These are phyloP conservation scores for Drosophila mettleri DNA, from an alignment of 2,888 invertebrate genomes.

Conservation along the genomic window DNA sequence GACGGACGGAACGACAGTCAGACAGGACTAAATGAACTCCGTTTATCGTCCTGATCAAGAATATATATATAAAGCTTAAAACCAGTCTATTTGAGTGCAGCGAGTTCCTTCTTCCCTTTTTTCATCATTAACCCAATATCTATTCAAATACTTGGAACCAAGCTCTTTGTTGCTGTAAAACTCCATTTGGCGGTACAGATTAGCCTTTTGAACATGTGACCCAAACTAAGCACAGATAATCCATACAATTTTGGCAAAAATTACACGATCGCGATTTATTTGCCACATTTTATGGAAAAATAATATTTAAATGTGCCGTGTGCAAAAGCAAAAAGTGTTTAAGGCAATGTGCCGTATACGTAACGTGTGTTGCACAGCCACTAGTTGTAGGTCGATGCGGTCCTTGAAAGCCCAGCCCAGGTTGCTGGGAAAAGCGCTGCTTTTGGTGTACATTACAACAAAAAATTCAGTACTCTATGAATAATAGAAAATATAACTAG, in stretches of 20 bases:
- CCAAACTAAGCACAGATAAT: constrained; percentile 64
- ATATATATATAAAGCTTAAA: too few species aligned
- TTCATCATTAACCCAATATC: constrained; percentile 75
- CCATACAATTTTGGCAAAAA: constrained; percentile 69
- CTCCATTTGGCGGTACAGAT: constrained; percentile 20
- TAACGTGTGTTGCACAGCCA: constrained; percentile 64
- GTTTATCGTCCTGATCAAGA: too few species aligned
- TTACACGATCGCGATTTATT: constrained; percentile 74
- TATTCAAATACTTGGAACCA: constrained; percentile 69
- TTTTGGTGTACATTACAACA: constrained; percentile 59
- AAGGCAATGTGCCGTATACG: constrained; percentile 75
- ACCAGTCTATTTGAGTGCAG: too few species aligned
- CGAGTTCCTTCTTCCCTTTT: too few species aligned
- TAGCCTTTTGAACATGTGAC: constrained; percentile 73
- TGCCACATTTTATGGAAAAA: constrained; percentile 76
- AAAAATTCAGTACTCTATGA: constrained; percentile 12
- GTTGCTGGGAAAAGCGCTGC: constrained; percentile 54
- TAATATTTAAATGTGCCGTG: constrained; percentile 76
- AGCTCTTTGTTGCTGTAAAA: constrained; percentile 17
- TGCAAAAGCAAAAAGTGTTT: constrained; percentile 77
- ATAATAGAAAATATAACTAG: background rate
- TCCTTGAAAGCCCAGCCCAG: background rate
- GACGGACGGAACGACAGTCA: too few species aligned
- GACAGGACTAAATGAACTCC: too few species aligned
- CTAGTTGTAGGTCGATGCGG: constrained; percentile 16